Evolutionary conservation across 1,140 invertebrate genomes (phyloP).

Genomic region (Samia ricini): DNA sequence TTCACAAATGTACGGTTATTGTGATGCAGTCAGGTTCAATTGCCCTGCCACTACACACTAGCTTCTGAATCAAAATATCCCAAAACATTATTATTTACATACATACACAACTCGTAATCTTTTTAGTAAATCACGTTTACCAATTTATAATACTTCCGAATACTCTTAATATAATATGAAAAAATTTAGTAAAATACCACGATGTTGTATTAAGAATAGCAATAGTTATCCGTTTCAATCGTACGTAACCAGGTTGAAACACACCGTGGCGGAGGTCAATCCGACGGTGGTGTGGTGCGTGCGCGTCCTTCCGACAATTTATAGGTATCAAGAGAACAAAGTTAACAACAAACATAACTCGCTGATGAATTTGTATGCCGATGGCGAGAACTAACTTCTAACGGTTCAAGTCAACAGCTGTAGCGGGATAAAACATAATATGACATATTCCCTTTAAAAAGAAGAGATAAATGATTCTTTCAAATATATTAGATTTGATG

Average conservation of each 20-base stretch:
- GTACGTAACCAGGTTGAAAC: background rate
- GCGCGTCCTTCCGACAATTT: slow-evolving; percentile 18
- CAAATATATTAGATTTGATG: no score
- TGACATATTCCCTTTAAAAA: no score
- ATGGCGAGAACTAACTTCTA: slow-evolving; percentile 17
- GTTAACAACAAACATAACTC: slow-evolving; percentile 38
- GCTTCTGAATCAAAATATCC: no score
- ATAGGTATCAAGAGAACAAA: slow-evolving; percentile 39
- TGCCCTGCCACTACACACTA: no score
- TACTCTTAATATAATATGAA: background rate
- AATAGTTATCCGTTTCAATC: background rate
- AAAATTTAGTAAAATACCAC: background rate
- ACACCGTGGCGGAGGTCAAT: background rate
- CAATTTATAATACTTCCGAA: no score
- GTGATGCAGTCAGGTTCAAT: no score
- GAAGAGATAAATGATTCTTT: no score
- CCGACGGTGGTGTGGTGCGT: background rate
- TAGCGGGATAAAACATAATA: background rate
- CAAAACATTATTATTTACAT: no score
- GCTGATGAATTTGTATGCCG: slow-evolving; percentile 41
- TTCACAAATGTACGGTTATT: no score
- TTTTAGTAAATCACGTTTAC: no score
- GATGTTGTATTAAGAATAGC: background rate
- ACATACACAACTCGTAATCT: no score
- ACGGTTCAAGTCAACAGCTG: slow-evolving; percentile 10